These are phyloP conservation scores for Itoplectis maculator DNA, from an alignment of 2,888 invertebrate species.

Conservation along the genomic window DNA sequence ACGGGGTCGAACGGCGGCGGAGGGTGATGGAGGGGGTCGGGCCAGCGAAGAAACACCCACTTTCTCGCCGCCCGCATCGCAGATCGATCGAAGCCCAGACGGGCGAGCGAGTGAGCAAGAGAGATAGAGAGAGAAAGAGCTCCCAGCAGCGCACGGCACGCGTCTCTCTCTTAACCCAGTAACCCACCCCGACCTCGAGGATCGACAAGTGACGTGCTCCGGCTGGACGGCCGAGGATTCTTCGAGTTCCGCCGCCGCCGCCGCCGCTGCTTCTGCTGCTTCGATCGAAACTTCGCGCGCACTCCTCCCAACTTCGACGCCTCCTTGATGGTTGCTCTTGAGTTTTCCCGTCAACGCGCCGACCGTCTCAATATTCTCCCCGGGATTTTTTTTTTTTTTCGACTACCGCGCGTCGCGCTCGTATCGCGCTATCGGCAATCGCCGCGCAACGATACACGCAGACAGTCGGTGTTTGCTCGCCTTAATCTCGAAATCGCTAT, in stretches of 20 bases:
- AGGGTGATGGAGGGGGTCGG: neutral
- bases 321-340: neutral
- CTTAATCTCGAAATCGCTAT: neutral
- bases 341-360: neutral
- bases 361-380: neutral
- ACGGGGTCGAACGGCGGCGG: neutral
- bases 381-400: too few species aligned
- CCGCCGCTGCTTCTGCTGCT: neutral
- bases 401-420: neutral
- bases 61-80: conserved; percentile 37
- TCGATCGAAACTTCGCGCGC: conserved; percentile 5
- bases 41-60: conserved; percentile 12
- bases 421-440: neutral
- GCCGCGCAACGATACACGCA: neutral
- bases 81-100: conserved; percentile 36
- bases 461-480: neutral
- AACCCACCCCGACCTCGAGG: conserved; percentile 42
- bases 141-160: neutral
- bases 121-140: too few species aligned
- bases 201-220: conserved; percentile 41
- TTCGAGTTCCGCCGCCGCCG: neutral
- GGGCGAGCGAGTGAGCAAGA: neutral
- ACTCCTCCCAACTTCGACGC: neutral
- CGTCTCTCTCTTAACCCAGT: conserved; percentile 48
- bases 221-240: conserved; percentile 12